Base-by-base conservation (phyloP, 2,113 vertebrate species). In the Sakesphorus luctuosus region DNA sequence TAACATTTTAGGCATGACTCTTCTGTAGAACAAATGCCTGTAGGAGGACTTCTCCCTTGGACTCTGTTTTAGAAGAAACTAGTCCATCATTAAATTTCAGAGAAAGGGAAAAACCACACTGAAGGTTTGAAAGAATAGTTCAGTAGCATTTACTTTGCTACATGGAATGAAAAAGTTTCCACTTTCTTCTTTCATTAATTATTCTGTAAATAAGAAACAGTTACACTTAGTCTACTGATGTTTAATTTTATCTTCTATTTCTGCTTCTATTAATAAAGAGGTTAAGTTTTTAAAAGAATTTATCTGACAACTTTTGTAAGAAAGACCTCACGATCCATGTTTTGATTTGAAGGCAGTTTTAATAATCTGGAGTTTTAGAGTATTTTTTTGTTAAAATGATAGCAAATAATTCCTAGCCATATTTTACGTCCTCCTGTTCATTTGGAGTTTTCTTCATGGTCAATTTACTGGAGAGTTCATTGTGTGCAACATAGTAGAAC, bases 401-500 rank as follows among this genome's bases (percentile, higher is more conserved):
- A 55, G 4, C 2, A 0, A 69, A 85, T 83, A 75, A 73, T 85
- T 96, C 14, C 24, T 65, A 73, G 66, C 47, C 72, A 40, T 47
- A 44, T 61, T 90, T 90, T 62, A 33, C 19, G 49, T 20, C 13
- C 8, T 75, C 4, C 18, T 65, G 33, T 68, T 84, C 50, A 7
- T 73, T 65, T 49, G 36, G 29, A 21, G 8, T 61, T 94, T 92
- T 85, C 36, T 69, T 85, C 40, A 66, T 2, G 2, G 46, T 73
- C 62, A 80, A 88, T 69, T 94, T 92, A 88, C 44, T 50, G 4
- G 28, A 69, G 18, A 92, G 46, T 74, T 84, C 58, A 76, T 76
- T 88, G 88, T 83, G 86, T 90, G 49, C 79, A 86, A 66, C 78
- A 77, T 0, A 72, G 85, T 35, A 88, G 50, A 93, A 73, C 62